Base-by-base conservation (phyloP, 1,140 invertebrate genomes). In the Pygmarrhopalites habei region DNA sequence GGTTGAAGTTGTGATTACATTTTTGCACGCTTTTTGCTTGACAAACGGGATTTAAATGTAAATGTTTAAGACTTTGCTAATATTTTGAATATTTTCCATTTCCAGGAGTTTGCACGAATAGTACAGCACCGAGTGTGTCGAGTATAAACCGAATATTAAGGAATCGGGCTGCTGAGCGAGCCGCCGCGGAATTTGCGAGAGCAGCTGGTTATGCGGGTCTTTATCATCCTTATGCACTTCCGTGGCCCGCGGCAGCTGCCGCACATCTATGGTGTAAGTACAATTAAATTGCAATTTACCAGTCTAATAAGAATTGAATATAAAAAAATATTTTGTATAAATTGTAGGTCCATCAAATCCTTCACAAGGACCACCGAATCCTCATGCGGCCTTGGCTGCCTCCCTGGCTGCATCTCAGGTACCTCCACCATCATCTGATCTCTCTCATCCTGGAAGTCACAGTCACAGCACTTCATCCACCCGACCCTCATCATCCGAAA, bases 61-160 rank as follows among this genome's bases (percentile, higher is more conserved):
- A n/a, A n/a, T n/a, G n/a, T n/a, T n/a, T n/a, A n/a, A n/a, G n/a
- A n/a, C n/a, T n/a, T n/a, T n/a, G n/a, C n/a, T n/a, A n/a, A n/a
- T n/a, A n/a, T n/a, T n/a, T n/a, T n/a, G n/a, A n/a, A n/a, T n/a
- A n/a, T n/a, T 5, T 66, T 43, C 59, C 28, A 59, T 62, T 78
- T 78, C 2, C 77, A 87, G 86, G 84, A 46, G 90, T 95, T 14
- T 95, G 92, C 74, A 94, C 90, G 32, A 94, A 94, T 75, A 64
- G 90, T 86, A 63, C 91, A 82, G 44, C 92, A 1, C 79, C 92
- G 0, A 93, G 90, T 41, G 92, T 95, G 0, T 91, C 88, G 69
- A 93, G 90, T 66, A 95, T 95, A 72, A 95, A 95, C 75, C 81
- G 92, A 66, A 95, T 95, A 68, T 77, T 95, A 47, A 76, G 90